Percentiles rank a stretch among this genome's conserved stretches.
These are phyloP conservation scores for Hymenopus coronatus DNA, from an alignment of 2,888 invertebrate genomes.

Conservation along the genomic window DNA sequence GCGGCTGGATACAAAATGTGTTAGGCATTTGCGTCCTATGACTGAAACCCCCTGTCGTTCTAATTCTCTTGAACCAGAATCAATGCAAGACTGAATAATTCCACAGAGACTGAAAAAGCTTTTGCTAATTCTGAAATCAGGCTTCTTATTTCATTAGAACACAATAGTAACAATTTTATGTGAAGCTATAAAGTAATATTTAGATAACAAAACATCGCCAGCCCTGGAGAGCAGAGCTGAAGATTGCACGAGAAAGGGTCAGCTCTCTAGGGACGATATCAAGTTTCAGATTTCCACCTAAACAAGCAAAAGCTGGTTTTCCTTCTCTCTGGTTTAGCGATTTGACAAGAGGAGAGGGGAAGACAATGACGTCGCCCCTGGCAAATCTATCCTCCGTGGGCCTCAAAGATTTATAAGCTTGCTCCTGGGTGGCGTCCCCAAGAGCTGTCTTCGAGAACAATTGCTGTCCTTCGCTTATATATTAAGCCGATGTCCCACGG, in stretches of 20 bases:
- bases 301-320: conserved; percentile 17
- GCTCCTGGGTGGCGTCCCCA: not conserved
- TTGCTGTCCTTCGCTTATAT: not conserved
- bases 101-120: too few relatives aligned
- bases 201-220: not conserved
- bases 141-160: too few relatives aligned
- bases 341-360: not conserved
- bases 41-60: too few relatives aligned
- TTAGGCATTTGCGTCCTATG: too few relatives aligned
- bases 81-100: too few relatives aligned
- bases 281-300: conserved; percentile 15
- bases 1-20: too few relatives aligned
- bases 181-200: too few relatives aligned
- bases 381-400: conserved; percentile 4
- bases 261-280: conserved; percentile 13
- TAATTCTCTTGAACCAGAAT: too few relatives aligned
- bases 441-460: not conserved
- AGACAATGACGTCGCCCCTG: conserved; percentile 14
- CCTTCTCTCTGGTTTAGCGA: conserved; percentile 11
- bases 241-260: conserved; percentile 1
- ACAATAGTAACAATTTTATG: too few relatives aligned
- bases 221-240: not conserved
- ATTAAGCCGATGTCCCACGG: too few relatives aligned
- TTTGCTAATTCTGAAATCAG: too few relatives aligned
- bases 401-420: conserved; percentile 13